Evolutionary conservation across 2,888 invertebrate species (phyloP).

Genomic region (Bellardia pandia): DNA sequence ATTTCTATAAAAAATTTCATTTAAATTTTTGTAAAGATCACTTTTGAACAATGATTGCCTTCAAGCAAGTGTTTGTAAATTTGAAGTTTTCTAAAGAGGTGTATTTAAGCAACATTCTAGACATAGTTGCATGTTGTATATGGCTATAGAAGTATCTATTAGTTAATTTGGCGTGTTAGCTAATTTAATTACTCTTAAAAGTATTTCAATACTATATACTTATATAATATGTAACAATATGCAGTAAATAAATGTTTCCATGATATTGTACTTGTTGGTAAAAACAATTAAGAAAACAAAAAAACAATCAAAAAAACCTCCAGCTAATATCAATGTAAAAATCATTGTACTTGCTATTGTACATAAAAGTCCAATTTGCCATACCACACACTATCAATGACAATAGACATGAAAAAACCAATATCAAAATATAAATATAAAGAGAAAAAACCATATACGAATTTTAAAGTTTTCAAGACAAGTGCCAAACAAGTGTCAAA

Average conservation of each 20-base stretch:
- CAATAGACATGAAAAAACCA: constrained; percentile 30
- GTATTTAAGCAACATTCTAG: no score
- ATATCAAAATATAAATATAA: constrained; percentile 5
- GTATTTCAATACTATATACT: constrained; percentile 1
- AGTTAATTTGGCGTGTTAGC: constrained; percentile 33
- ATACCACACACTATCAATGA: constrained; percentile 45
- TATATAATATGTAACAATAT: no score
- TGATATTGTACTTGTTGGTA: constrained; percentile 66
- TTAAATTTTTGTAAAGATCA: background rate
- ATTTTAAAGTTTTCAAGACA: constrained; percentile 60
- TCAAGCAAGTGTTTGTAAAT: constrained; percentile 21
- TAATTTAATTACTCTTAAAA: constrained; percentile 36
- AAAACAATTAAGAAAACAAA: background rate
- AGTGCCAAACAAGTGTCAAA: constrained; percentile 69
- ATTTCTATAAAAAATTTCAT: background rate
- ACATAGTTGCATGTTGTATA: no score
- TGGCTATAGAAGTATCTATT: background rate
- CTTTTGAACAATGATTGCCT: constrained; percentile 10
- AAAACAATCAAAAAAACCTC: constrained; percentile 22
- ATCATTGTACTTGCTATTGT: constrained; percentile 33
- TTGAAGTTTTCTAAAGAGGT: background rate
- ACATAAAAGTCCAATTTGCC: constrained; percentile 44
- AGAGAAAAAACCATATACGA: constrained; percentile 55
- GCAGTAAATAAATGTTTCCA: constrained; percentile 42
- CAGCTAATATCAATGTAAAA: constrained; percentile 53